These are phyloP conservation scores for Zoroaster sp. DNA, from an alignment of 53 echinoderm and acorn worm species.

Conservation along the genomic window DNA sequence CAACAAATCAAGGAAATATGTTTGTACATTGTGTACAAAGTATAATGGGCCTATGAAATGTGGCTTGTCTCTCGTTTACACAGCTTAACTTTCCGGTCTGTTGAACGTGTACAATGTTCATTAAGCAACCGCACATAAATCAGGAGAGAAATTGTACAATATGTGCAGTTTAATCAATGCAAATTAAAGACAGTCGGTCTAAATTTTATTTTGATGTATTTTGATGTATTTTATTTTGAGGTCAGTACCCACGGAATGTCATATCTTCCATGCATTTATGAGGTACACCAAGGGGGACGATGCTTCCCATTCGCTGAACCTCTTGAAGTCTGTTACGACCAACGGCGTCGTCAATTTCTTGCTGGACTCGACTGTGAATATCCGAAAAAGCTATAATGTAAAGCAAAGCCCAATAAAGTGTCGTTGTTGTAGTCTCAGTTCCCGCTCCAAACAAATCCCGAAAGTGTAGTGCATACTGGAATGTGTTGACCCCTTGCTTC, in stretches of 20 bases:
- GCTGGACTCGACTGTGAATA: conserved; percentile 56
- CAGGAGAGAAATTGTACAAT: no score
- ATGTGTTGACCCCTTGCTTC: conserved; percentile 9
- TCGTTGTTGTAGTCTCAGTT: conserved; percentile 68
- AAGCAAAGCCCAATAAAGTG: conserved; percentile 64
- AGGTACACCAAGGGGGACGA: conserved; percentile 29
- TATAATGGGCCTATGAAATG: no score
- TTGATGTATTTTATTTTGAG: no score
- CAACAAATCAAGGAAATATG: no score
- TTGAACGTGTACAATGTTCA: no score
- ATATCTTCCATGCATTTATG: conserved; percentile 56
- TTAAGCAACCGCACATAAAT: no score
- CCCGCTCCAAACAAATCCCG: conserved; percentile 73
- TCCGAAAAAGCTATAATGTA: conserved; percentile 64
- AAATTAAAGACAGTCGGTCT: no score
- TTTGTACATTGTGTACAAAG: no score
- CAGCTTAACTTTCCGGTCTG: no score
- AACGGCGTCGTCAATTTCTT: conserved; percentile 62
- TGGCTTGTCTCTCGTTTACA: no score
- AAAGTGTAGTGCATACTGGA: conserved; percentile 44
- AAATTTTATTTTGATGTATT: no score
- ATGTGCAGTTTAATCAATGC: no score
- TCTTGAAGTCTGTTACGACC: conserved; percentile 51
- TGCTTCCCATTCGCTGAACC: conserved; percentile 22
- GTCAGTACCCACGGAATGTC: conserved; percentile 43